A percentile compares a stretch with the other conserved stretches of the same genome.
phyloP scores from a whole-genome alignment of 1,140 invertebrate species.

The Cecropterus lyciades region DNA sequence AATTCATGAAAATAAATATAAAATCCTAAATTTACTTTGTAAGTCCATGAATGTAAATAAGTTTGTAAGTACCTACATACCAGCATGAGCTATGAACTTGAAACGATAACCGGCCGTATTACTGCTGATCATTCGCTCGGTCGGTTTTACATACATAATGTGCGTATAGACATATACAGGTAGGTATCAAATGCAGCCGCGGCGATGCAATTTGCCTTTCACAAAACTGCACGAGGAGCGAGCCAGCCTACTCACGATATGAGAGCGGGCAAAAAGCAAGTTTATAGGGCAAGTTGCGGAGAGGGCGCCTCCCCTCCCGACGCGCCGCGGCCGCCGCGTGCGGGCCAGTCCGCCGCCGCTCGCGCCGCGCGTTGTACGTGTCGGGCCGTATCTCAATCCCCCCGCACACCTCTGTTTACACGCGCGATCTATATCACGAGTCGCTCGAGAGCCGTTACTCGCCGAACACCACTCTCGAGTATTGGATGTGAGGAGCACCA shows the following conservation, averaged over 20 bases:
- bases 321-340: constrained; percentile 36
- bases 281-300: constrained; percentile 68
- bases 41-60: neutral
- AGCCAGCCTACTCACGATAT: constrained; percentile 59
- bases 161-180: constrained; percentile 14
- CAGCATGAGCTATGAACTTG: constrained; percentile 3
- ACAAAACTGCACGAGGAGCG: constrained; percentile 59
- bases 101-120: constrained; percentile 16
- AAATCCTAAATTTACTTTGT: neutral
- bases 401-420: constrained; percentile 43
- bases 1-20: neutral
- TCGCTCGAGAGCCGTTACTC: constrained; percentile 34
- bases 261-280: constrained; percentile 64
- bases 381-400: constrained; percentile 11
- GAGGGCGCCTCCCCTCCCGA: constrained; percentile 34
- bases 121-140: constrained; percentile 24
- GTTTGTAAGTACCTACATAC: neutral
- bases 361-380: constrained; percentile 29
- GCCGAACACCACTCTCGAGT: constrained; percentile 23
- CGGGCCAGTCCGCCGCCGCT: constrained; percentile 58
- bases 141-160: neutral
- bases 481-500: constrained; percentile 31
- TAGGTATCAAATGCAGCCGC: constrained; percentile 31
- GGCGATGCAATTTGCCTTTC: constrained; percentile 63
- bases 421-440: constrained; percentile 48